These are phyloP conservation scores for Smithornis capensis DNA, from an alignment of 2,113 vertebrate genomes.

Conservation along the genomic window DNA sequence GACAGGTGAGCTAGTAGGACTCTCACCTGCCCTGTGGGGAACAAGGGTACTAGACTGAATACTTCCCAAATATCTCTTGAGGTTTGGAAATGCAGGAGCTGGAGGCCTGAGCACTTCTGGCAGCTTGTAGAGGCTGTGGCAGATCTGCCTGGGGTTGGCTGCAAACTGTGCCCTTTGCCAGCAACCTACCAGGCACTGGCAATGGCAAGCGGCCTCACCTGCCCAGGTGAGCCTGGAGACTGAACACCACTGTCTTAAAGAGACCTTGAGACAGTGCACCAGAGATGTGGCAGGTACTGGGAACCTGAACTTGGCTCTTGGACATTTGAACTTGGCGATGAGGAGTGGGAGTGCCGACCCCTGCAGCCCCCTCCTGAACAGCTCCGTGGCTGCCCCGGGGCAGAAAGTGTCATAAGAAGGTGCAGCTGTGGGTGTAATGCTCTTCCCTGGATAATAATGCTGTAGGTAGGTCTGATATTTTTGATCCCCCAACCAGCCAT, in stretches of 20 bases:
- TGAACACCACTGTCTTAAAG: background rate
- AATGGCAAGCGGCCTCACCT: background rate
- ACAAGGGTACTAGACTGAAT: background rate
- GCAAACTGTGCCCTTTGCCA: background rate
- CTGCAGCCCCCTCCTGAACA: background rate
- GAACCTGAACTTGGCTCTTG: background rate
- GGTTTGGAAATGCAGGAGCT: background rate
- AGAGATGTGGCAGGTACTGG: background rate
- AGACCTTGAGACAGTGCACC: background rate
- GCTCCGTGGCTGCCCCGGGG: background rate
- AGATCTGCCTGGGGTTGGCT: background rate
- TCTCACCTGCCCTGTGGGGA: background rate
- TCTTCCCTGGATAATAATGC: background rate
- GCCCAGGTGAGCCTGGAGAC: background rate
- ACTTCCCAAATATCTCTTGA: background rate
- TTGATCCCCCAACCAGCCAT: background rate
- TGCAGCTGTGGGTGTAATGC: background rate
- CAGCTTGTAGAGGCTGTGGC: background rate
- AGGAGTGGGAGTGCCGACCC: background rate
- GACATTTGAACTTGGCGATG: background rate
- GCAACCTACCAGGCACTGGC: background rate
- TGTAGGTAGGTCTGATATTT: background rate
- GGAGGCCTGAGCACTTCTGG: background rate
- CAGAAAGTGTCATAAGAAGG: too few relatives aligned
- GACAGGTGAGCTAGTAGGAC: background rate